A percentile compares a stretch with the other conserved stretches of the same genome.
Evolutionary conservation across 1,140 invertebrate species (phyloP).

Genomic region (Lordiphosa collinella): DNA sequence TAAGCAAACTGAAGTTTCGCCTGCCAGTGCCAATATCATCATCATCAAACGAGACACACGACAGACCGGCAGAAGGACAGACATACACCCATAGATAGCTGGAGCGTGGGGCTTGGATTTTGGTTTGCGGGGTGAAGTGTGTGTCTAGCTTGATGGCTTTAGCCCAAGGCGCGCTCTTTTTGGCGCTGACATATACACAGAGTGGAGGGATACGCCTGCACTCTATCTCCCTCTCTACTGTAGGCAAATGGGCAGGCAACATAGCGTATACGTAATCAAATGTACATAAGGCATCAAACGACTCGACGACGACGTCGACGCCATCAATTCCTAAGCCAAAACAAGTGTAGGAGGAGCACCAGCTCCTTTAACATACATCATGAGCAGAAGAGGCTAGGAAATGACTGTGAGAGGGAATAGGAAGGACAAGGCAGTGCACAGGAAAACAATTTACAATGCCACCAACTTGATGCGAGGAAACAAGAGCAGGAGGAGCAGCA

Average conservation of each 20-base stretch:
- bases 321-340: slow-evolving; percentile 53
- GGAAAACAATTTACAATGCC: slow-evolving; percentile 74
- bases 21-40: slow-evolving; percentile 61
- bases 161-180: slow-evolving; percentile 47
- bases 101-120: slow-evolving; percentile 6
- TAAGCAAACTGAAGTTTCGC: slow-evolving; percentile 63
- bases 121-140: not conserved
- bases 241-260: slow-evolving; percentile 54
- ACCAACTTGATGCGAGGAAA: slow-evolving; percentile 43
- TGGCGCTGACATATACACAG: slow-evolving; percentile 22
- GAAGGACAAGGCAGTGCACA: slow-evolving; percentile 46
- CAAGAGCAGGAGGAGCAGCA: slow-evolving; percentile 9
- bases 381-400: slow-evolving; percentile 36
- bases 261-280: slow-evolving; percentile 61
- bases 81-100: slow-evolving; percentile 2
- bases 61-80: slow-evolving; percentile 8
- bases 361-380: slow-evolving; percentile 44
- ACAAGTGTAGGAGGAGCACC: slow-evolving; percentile 17
- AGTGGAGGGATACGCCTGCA: not conserved
- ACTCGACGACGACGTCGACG: slow-evolving; percentile 23
- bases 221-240: slow-evolving; percentile 15
- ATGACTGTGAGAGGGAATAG: slow-evolving; percentile 20
- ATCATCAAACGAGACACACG: slow-evolving; percentile 15
- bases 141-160: slow-evolving; percentile 42
- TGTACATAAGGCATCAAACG: slow-evolving; percentile 56